Percentiles rank a stretch among this genome's conserved stretches.
phyloP scores from a whole-genome alignment of 2,888 invertebrate genomes.

The Leucania comma region DNA sequence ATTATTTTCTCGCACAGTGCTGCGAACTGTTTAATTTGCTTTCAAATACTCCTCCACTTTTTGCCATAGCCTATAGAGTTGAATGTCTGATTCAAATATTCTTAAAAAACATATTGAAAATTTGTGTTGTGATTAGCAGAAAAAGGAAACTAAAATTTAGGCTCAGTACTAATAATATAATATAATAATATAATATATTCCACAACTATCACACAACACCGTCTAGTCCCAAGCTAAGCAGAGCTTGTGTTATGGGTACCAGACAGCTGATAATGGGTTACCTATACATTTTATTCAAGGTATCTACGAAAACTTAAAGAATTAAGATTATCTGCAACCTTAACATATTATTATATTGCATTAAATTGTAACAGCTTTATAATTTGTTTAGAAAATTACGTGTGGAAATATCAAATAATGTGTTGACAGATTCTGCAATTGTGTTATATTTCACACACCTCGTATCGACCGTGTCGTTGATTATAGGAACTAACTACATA shows the following conservation, averaged over 20 bases:
- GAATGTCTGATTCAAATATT: not conserved
- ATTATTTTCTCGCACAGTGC: not conserved
- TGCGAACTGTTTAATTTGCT: not conserved
- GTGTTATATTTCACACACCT: constrained; percentile 29
- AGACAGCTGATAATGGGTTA: no score
- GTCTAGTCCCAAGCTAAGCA: no score
- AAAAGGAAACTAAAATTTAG: no score
- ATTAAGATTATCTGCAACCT: not conserved
- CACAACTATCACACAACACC: no score
- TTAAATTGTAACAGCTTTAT: constrained; percentile 7
- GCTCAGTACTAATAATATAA: not conserved
- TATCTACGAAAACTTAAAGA: not conserved
- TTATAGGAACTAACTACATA: constrained; percentile 19
- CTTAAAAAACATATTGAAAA: not conserved
- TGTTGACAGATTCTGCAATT: constrained; percentile 40
- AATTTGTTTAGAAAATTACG: constrained; percentile 12
- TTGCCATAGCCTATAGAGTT: not conserved
- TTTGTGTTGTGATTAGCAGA: not conserved
- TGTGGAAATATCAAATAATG: constrained; percentile 42
- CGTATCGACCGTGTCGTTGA: not conserved
- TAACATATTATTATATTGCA: not conserved
- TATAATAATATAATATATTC: no score
- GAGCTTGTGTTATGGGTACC: no score
- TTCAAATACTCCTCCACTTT: not conserved
- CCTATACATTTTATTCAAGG: not conserved